Evolutionary conservation across 2,113 vertebrate genomes (phyloP).

Genomic region (Macrotis lagotis): DNA sequence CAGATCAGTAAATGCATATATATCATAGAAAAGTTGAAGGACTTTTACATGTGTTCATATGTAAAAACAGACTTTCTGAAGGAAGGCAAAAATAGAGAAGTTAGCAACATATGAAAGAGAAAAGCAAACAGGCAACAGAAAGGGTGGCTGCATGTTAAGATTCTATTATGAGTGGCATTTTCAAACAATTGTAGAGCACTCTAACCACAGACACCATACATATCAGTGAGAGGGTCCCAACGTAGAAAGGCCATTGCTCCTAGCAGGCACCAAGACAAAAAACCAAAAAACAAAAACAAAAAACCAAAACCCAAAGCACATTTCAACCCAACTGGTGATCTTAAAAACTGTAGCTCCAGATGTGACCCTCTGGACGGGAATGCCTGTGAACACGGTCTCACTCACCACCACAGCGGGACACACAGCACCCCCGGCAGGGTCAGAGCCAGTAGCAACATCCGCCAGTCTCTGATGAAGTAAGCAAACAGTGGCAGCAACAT

Average conservation of each 20-base stretch:
- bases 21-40: background rate
- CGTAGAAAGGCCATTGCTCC: background rate
- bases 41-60: background rate
- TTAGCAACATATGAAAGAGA: background rate
- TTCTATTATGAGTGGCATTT: background rate
- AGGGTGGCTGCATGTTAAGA: background rate
- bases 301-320: background rate
- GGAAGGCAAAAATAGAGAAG: conserved; percentile 24
- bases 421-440: conserved; percentile 80
- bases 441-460: conserved; percentile 83
- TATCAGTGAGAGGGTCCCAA: background rate
- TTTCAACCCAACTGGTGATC: background rate
- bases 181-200: background rate
- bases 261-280: background rate
- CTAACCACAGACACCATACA: background rate
- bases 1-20: background rate
- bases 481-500: conserved; percentile 87
- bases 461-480: conserved; percentile 88
- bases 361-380: background rate
- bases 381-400: conserved; percentile 58
- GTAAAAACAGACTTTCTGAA: conserved; percentile 38
- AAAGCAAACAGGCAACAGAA: background rate
- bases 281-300: background rate
- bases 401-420: conserved; percentile 90
- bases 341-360: conserved; percentile 3